phyloP scores from a whole-genome alignment of 2,888 invertebrate genomes.

The Cheilosia vulpina region DNA sequence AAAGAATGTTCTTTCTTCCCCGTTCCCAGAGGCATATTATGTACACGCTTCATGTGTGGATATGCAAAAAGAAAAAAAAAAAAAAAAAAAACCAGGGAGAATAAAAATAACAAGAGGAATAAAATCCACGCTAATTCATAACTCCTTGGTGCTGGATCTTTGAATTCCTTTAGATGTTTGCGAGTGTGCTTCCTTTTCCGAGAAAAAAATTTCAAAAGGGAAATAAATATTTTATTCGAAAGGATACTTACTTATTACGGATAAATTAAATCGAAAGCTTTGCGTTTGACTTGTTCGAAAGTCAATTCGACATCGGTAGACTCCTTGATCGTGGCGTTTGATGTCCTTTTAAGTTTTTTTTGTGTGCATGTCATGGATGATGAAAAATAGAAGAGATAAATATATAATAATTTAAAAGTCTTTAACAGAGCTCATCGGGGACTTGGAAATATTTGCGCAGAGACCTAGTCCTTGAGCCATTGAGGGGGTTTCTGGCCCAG shows the following conservation, averaged over 20 bases:
- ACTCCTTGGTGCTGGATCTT: not conserved
- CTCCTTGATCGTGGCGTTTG: constrained; percentile 93
- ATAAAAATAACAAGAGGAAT: not conserved
- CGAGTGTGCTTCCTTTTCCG: not conserved
- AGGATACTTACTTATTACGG: constrained; percentile 91
- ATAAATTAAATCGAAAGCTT: constrained; percentile 94
- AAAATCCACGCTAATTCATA: constrained; percentile 25
- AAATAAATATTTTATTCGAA: constrained; percentile 26
- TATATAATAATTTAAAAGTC: constrained; percentile 1
- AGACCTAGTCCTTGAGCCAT: too few relatives aligned
- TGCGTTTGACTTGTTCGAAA: constrained; percentile 95
- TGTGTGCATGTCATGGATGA: constrained; percentile 3
- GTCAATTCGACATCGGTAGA: constrained; percentile 95
- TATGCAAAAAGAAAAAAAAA: not conserved
- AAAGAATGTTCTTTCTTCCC: constrained; percentile 14
- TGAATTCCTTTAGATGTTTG: not conserved
- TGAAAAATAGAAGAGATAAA: constrained; percentile 12
- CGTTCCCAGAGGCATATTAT: not conserved
- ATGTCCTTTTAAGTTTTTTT: constrained; percentile 86
- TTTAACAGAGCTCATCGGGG: not conserved
- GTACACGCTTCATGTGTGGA: not conserved
- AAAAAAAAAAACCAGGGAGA: not conserved
- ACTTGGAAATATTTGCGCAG: too few relatives aligned
- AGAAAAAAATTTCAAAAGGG: constrained; percentile 1
- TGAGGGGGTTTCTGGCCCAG: too few relatives aligned